Evolutionary conservation across 2,888 invertebrate species (phyloP), one percentile per base, ranked within the genome.

Genomic region (Stenolophus ochropezus): DNA sequence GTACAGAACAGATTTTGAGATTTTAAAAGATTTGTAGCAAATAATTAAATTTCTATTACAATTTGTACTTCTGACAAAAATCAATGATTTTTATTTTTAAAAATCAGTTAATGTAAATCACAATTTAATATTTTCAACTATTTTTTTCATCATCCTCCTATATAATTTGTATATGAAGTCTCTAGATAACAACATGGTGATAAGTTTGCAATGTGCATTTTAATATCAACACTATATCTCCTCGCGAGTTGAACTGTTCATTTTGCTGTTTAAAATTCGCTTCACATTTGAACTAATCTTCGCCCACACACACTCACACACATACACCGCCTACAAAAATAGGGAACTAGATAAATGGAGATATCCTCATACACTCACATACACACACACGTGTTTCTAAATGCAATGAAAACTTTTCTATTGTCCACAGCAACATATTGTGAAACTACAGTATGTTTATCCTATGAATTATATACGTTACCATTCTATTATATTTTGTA

Each of bases 271-370:
- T 61, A 61, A 61, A 61, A 61, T 61, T 61, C 61, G 21, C 61
- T 61, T 23, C 61, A 61, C 61, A 61, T 61, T 25, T 77, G 76
- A 27, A n/a, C 76, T 77, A 77, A 77, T 77, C 76, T 77, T 6
- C 76, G 58, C 76, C 76, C 47, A 77, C 76, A 77, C 76, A 61
- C 27, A 71, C 21, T 5, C 20, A 73, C 47, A 47, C 20, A 69
- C 1, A 1, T 20, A 33, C 75, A 76, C 75, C 75, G 76, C 76
- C 76, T 77, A 77, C 76, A 77, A 61, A 77, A 77, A 58, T 77
- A 61, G 76, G 76, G 76, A 77, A 77, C 76, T 77, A 77, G 76
- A 77, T 77, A 77, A 77, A 77, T 21, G 76, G 76, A 77, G 58
- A 77, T 77, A 77, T 77, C 76, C 76, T 77, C 42, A 56, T 33